Conservation (phyloP, 1,140 invertebrate genomes). For the Meteorus sp. region DNA sequence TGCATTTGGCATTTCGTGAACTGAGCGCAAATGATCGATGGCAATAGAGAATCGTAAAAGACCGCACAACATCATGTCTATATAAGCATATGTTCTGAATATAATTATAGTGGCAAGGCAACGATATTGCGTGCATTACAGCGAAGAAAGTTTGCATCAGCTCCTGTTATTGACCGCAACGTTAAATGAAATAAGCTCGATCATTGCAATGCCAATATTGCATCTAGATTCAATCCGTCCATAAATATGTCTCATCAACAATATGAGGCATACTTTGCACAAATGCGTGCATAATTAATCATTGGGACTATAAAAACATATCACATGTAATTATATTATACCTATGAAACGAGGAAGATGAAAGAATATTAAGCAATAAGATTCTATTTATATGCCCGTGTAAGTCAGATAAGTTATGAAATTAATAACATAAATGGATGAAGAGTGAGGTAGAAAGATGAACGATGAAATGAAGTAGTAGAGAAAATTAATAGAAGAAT, state of each 20-base stretch:
- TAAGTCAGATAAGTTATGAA: conserved; percentile 27
- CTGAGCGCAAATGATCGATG: conserved; percentile 24
- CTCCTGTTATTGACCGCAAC: too few relatives aligned
- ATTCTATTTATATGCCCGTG: conserved; percentile 57
- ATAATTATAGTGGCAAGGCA: too few relatives aligned
- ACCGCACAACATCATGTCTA: too few relatives aligned
- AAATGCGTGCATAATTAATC: conserved; percentile 59
- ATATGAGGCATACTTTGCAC: conserved; percentile 51
- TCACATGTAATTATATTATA: conserved; percentile 56
- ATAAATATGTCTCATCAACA: conserved; percentile 49
- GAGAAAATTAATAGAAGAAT: conserved; percentile 14
- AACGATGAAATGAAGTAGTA: conserved; percentile 20
- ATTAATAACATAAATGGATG: too few relatives aligned
- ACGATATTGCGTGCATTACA: too few relatives aligned
- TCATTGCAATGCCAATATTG: conserved; percentile 46
- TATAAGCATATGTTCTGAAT: too few relatives aligned
- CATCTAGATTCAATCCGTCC: conserved; percentile 59
- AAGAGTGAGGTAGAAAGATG: too few relatives aligned
- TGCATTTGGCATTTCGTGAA: conserved; percentile 48
- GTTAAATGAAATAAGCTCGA: conserved; percentile 26
- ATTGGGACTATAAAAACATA: conserved; percentile 62
- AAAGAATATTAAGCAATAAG: conserved; percentile 56
- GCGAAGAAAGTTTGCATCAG: too few relatives aligned
- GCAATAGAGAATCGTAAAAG: not conserved
- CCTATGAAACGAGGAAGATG: conserved; percentile 27